Percentiles rank a stretch among this genome's conserved stretches.
phyloP scores from a whole-genome alignment of 2,113 vertebrate species.

The Piaya cayana region DNA sequence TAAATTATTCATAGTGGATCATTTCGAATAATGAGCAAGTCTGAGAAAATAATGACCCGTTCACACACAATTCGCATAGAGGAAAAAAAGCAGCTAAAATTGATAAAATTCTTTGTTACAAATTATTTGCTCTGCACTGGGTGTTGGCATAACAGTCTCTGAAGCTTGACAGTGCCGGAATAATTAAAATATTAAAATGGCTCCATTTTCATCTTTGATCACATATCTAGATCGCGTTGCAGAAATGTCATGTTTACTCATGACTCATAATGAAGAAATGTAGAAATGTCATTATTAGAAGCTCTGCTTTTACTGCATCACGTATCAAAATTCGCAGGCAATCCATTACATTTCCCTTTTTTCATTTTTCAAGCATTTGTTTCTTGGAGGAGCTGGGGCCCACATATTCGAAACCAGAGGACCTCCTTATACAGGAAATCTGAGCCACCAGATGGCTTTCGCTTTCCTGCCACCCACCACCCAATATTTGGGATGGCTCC shows the following conservation, averaged over 20 bases:
- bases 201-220: constrained; percentile 56
- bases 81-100: constrained; percentile 50
- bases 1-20: constrained; percentile 58
- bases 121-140: constrained; percentile 58
- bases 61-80: constrained; percentile 5
- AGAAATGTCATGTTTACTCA: constrained; percentile 68
- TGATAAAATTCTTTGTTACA: constrained; percentile 70
- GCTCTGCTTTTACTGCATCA: constrained; percentile 52
- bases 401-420: constrained; percentile 55
- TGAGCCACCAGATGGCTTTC: constrained; percentile 64
- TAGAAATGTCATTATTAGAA: constrained; percentile 63
- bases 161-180: background rate
- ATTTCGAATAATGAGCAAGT: constrained; percentile 54
- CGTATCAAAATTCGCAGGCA: constrained; percentile 37
- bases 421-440: constrained; percentile 64
- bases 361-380: constrained; percentile 50
- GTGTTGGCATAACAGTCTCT: constrained; percentile 24
- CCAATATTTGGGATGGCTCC: constrained; percentile 66
- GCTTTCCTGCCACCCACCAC: constrained; percentile 59
- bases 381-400: constrained; percentile 42
- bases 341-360: constrained; percentile 40
- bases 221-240: constrained; percentile 38
- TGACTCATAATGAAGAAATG: constrained; percentile 68
- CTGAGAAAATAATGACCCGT: constrained; percentile 61
- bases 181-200: constrained; percentile 64